Conservation (phyloP, 1,140 invertebrate species). For the Penaeus japonicus region DNA sequence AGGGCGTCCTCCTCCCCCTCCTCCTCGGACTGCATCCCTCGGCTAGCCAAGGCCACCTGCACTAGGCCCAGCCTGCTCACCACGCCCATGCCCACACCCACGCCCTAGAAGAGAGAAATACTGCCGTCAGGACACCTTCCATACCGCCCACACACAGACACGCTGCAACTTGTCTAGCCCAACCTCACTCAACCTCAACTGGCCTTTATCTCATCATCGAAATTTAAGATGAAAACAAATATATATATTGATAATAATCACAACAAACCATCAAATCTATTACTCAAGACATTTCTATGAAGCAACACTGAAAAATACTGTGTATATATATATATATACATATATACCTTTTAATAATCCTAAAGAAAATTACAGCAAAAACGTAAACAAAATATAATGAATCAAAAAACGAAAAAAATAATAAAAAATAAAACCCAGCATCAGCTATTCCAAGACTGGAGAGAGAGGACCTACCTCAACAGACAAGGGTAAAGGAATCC, state of each 20-base stretch:
- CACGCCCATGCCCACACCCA: conserved; percentile 49
- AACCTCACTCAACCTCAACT: background rate
- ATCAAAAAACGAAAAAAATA: too few species aligned
- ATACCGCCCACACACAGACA: background rate
- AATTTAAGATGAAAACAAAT: too few species aligned
- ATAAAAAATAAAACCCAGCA: background rate
- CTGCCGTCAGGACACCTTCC: conserved; percentile 44
- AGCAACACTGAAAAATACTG: too few species aligned
- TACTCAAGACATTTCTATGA: too few species aligned
- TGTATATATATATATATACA: too few species aligned
- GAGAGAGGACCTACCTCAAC: background rate
- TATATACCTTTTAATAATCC: too few species aligned
- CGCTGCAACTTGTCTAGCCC: background rate
- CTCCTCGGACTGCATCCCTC: background rate
- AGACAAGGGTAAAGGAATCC: background rate
- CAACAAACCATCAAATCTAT: too few species aligned
- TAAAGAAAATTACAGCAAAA: too few species aligned
- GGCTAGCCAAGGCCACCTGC: conserved; percentile 41
- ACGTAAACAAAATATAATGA: too few species aligned
- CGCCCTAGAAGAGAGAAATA: conserved; percentile 54
- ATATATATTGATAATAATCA: too few species aligned
- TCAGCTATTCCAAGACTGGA: background rate
- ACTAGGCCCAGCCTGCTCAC: conserved; percentile 49
- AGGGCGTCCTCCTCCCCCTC: conserved; percentile 17
- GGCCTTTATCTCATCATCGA: background rate